These are phyloP conservation scores for Quadroppia sp. DNA, from an alignment of 2,888 invertebrate species.

Conservation along the genomic window DNA sequence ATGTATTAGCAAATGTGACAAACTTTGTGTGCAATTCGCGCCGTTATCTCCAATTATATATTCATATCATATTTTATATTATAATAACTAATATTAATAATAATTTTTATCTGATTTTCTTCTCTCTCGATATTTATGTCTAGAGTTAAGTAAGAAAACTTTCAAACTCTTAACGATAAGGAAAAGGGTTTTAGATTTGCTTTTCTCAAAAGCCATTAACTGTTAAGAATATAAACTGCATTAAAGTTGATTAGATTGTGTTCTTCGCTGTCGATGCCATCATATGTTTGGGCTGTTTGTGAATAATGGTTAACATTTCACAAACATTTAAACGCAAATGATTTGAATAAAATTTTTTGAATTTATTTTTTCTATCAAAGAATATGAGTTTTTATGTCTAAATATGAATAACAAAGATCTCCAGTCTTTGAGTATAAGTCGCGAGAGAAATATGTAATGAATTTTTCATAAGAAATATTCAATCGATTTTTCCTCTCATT, in stretches of 20 bases:
- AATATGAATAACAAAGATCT: too few species aligned
- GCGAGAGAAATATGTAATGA: conserved; percentile 1
- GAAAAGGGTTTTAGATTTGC: too few species aligned
- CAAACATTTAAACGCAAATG: too few species aligned
- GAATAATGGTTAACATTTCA: conserved; percentile 19
- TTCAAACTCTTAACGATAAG: too few species aligned
- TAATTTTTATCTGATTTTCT: not conserved
- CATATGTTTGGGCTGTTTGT: too few species aligned
- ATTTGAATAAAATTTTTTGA: too few species aligned
- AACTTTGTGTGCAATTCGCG: not conserved
- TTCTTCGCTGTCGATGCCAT: not conserved
- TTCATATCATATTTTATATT: not conserved
- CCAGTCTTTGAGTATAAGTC: too few species aligned
- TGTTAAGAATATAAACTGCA: too few species aligned
- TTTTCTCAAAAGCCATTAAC: too few species aligned
- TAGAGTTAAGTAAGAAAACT: too few species aligned
- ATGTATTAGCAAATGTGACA: not conserved
- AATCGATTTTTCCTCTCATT: conserved; percentile 8
- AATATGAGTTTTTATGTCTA: too few species aligned
- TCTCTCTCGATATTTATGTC: not conserved
- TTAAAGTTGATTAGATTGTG: not conserved
- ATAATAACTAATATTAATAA: conserved; percentile 15
- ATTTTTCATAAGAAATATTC: conserved; percentile 22
- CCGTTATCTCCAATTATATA: not conserved
- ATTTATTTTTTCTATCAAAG: too few species aligned